A percentile compares a stretch with the other conserved stretches of the same genome.
These are phyloP conservation scores for Alviniconcha strummeri DNA, from an alignment of 2,888 invertebrate species.

Conservation along the genomic window DNA sequence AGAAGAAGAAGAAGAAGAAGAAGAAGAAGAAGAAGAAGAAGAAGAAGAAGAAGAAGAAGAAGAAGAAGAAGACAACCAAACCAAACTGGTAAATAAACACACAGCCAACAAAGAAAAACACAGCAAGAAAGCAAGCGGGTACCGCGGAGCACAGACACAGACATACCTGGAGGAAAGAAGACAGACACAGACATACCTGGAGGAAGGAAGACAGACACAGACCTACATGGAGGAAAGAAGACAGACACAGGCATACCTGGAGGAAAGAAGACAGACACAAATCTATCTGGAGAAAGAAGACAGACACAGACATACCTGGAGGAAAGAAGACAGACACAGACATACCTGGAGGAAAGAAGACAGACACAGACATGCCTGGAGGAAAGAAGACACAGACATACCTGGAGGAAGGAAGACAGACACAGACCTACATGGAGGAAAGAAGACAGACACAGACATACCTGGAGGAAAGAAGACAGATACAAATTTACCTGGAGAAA, in stretches of 20 bases:
- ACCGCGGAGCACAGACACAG: neutral
- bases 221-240: neutral
- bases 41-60: neutral
- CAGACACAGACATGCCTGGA: neutral
- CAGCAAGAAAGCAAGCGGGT: neutral
- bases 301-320: neutral
- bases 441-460: neutral
- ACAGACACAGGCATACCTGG: neutral
- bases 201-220: neutral
- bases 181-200: neutral
- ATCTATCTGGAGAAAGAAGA: neutral
- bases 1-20: no score
- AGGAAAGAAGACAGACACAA: no score
- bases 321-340: neutral
- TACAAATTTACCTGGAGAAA: no score
- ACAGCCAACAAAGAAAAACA: neutral
- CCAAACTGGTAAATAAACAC: neutral
- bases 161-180: neutral
- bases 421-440: neutral
- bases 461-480: no score
- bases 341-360: neutral
- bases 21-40: neutral
- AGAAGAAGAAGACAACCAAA: conserved; percentile 18
- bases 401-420: neutral
- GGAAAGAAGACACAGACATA: neutral